These are phyloP conservation scores for Deilephila elpenor DNA, from an alignment of 2,888 invertebrate species.

Conservation along the genomic window DNA sequence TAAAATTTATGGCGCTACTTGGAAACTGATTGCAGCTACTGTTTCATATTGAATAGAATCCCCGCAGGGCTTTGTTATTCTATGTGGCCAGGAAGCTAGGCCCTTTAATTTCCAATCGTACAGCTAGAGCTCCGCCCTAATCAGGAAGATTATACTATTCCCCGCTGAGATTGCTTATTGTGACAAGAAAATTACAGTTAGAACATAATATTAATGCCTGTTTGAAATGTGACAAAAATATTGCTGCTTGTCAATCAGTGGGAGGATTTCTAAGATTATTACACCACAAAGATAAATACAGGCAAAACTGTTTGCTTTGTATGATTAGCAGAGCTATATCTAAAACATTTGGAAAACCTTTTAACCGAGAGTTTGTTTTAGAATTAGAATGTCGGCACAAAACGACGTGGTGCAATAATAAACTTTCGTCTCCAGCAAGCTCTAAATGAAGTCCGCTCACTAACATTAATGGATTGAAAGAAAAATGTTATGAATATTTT, in stretches of 20 bases:
- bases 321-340: background rate
- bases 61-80: constrained; percentile 58
- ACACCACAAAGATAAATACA: no score
- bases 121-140: constrained; percentile 75
- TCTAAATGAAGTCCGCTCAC: constrained; percentile 47
- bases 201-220: background rate
- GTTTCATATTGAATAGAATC: constrained; percentile 62
- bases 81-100: constrained; percentile 53
- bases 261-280: no score
- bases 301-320: no score
- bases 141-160: constrained; percentile 69
- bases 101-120: constrained; percentile 73
- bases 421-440: constrained; percentile 51
- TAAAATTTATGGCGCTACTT: constrained; percentile 25
- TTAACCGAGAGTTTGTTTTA: background rate
- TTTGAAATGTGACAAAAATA: background rate
- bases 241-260: background rate
- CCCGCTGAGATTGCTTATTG: constrained; percentile 53
- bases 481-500: constrained; percentile 77
- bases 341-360: background rate
- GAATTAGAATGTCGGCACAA: background rate
- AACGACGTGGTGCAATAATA: constrained; percentile 37
- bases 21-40: constrained; percentile 62
- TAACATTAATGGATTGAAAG: constrained; percentile 69
- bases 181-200: constrained; percentile 9